phyloP scores from a whole-genome alignment of 2,113 vertebrate genomes.

The Rhinolophus ferrumequinum region DNA sequence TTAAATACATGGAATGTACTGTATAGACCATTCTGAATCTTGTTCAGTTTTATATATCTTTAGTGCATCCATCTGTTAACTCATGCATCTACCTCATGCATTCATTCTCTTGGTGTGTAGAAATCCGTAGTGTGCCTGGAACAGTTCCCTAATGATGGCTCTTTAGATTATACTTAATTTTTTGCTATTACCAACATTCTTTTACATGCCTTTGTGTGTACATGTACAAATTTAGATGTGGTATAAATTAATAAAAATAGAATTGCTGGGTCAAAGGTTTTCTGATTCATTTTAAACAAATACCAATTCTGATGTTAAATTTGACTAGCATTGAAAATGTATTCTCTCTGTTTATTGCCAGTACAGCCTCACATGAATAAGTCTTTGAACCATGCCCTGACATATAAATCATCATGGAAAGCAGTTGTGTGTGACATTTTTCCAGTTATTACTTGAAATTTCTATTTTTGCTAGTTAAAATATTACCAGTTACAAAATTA shows the following conservation, averaged over 20 bases:
- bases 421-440: slow-evolving; percentile 41
- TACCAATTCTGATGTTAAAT: background rate
- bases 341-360: slow-evolving; percentile 32
- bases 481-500: slow-evolving; percentile 31
- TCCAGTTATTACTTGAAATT: slow-evolving; percentile 53
- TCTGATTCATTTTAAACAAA: background rate
- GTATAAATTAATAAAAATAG: background rate
- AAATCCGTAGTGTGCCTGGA: background rate
- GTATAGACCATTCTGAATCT: background rate
- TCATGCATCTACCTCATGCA: background rate
- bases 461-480: slow-evolving; percentile 63
- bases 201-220: background rate
- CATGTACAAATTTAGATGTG: background rate
- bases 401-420: slow-evolving; percentile 49
- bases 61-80: background rate
- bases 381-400: slow-evolving; percentile 32
- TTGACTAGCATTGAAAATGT: slow-evolving; percentile 11
- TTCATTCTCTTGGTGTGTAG: background rate
- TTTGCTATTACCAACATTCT: background rate
- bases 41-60: background rate
- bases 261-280: background rate
- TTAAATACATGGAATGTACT: background rate
- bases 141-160: background rate
- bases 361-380: slow-evolving; percentile 25
- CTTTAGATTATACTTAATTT: background rate